Conservation (phyloP, 2,797 vertebrate genomes). For the Nyctalus aviator region DNA sequence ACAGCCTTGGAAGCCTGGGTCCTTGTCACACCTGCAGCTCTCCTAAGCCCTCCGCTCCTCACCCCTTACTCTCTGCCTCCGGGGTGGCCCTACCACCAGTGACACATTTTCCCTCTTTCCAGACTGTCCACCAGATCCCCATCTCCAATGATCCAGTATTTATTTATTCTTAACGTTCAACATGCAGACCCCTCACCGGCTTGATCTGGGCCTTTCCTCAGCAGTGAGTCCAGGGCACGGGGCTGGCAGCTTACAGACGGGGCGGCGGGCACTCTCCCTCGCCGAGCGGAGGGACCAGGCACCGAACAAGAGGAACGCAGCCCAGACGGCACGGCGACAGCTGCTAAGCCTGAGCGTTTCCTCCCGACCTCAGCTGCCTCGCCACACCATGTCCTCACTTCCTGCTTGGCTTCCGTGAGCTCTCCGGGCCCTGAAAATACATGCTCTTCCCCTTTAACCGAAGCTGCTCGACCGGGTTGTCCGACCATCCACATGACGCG, state of each 20-base stretch:
- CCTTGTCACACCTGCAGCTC: too few species aligned
- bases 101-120: not conserved
- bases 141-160: not conserved
- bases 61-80: not conserved
- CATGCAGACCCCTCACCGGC: not conserved
- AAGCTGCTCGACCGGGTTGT: not conserved
- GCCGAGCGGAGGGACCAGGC: too few species aligned
- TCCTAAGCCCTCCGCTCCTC: too few species aligned
- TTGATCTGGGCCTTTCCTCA: not conserved
- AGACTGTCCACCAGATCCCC: not conserved
- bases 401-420: not conserved
- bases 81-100: not conserved
- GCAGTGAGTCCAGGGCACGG: not conserved
- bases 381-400: not conserved
- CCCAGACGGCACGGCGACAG: accelerated
- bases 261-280: too few species aligned
- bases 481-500: accelerated
- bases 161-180: not conserved
- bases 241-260: accelerated
- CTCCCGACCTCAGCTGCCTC: too few species aligned
- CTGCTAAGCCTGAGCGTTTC: not conserved
- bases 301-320: too few species aligned
- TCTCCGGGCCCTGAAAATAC: not conserved
- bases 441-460: not conserved
- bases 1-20: too few species aligned